Evolutionary conservation across 2,888 invertebrate genomes (phyloP), one percentile per base, ranked within the genome.

Genomic region (Hypomecis punctinalis): DNA sequence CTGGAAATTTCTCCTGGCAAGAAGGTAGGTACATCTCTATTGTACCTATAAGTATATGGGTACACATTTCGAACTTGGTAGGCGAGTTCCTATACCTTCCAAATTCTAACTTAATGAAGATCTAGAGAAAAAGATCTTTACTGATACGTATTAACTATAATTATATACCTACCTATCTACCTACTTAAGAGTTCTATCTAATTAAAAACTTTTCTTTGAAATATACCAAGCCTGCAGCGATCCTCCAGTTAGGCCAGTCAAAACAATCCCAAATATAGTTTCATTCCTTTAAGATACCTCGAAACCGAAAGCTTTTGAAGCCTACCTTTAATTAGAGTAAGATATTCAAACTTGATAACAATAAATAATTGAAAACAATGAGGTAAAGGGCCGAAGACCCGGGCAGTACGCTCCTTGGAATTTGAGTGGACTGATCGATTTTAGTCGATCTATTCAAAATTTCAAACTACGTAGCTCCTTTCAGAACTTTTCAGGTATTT

Each of bases 341-440:
- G 57, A 52, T 61, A 67, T 72, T 70, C 63, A 67, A 67, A 61
- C 52, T 62, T 55, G 56, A 65, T 68, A 69, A 67, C 67, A 69
- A 72, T 61, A 62, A 61, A 47, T 51, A 63, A 67, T 66, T 65
- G 48, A 45, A 45, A 66, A 66, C 67, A 71, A 71, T 68, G 6
- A 51, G 61, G 60, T 63, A 59, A 62, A 61, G 52, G 42, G 63
- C 7, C 53, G 42, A 45, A 55, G 45, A 47, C 40, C 35, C 53
- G 37, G 43, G n/a, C 49, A 60, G 48, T 0, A 64, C 53, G 51
- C 37, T 49, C 35, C 46, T 61, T 62, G 42, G n/a, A 64, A 65
- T 37, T n/a, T 51, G 59, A 63, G 49, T 40, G 58, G 54, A 43
- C 13, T 13, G 56, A 60, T 61, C 51, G 56, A 67, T 59, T 63